These are phyloP conservation scores for Drosophila paramelanica DNA, from an alignment of 2,888 invertebrate genomes.

Conservation along the genomic window DNA sequence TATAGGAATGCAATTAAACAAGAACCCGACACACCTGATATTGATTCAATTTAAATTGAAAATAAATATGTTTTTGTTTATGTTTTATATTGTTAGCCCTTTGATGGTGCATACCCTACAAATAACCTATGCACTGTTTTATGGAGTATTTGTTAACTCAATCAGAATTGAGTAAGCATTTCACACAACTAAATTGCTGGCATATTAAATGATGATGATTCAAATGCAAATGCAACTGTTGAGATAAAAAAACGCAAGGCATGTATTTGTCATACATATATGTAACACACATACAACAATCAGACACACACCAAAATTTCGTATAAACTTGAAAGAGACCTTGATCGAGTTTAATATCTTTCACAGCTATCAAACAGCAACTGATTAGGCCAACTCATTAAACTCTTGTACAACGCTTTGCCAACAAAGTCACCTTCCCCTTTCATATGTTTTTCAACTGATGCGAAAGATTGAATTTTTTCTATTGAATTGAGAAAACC, in stretches of 20 bases:
- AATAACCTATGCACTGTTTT: neutral
- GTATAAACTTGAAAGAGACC: constrained; percentile 38
- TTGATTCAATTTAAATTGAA: too few species aligned
- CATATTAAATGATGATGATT: constrained; percentile 20
- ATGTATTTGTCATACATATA: constrained; percentile 27
- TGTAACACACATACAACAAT: neutral
- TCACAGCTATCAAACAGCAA: constrained; percentile 32
- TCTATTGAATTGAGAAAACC: constrained; percentile 46
- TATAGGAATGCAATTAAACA: neutral
- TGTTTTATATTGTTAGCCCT: neutral
- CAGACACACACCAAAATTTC: constrained; percentile 2
- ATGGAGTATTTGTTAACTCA: neutral
- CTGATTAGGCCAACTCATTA: constrained; percentile 62
- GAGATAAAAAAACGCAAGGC: constrained; percentile 4
- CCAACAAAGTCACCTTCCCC: constrained; percentile 9
- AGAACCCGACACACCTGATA: too few species aligned
- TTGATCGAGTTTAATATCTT: constrained; percentile 62
- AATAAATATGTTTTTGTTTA: too few species aligned
- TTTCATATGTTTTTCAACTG: too few species aligned
- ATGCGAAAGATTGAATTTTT: too few species aligned
- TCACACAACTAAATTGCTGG: neutral
- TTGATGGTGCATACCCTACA: neutral
- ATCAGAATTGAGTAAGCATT: neutral
- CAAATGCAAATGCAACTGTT: constrained; percentile 43
- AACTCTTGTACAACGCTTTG: constrained; percentile 31